Base-by-base conservation (phyloP, 2,888 invertebrate species). In the Bellardia pandia region DNA sequence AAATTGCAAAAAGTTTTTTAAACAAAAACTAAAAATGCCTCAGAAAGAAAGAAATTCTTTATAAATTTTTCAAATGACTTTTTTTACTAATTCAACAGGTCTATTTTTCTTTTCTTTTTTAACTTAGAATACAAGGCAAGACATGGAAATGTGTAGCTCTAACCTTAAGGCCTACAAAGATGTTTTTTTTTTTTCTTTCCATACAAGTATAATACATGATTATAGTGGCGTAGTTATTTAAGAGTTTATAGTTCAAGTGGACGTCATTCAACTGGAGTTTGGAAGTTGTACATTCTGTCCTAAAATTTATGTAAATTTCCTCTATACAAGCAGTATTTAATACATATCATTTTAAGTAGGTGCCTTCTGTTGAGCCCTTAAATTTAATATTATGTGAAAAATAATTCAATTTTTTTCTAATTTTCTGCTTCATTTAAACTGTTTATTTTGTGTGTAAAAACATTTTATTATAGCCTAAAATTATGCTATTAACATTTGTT, bases 191-290 rank as follows among this genome's bases (percentile, higher is more conserved):
- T 7, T 51, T 48, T 42, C 14, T n/a, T 42, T 37, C 48, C 64
- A 51, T 33, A 33, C 8, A 23, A 45, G 51, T 80, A 48, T 71
- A 64, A 85, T 53, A 58, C 58, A 81, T 82, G 75, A 82, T 87
- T 85, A 85, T 66, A 81, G 74, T 48, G 42, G 23, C 16, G 45
- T 60, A 60, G 42, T 74, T 69, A 69, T 53, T 69, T 72, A 71
- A 58, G 79, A 60, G 83, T 81, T 87, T 87, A 81, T 82, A 45
- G 85, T 85, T 87, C 87, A 87, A 87, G 87, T 71, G 81, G 78
- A 75, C 87, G 78, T 87, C 85, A 87, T 87, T 82, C 81, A 87
- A 78, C 85, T 85, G 78, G 69, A 78, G 60, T 81, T 71, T 9
- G 6, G 76, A 66, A 79, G 45, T 76, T 66, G 51, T 42, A 71